Conservation (phyloP, 2,888 invertebrate genomes). For the Drosophila hamatofila region DNA sequence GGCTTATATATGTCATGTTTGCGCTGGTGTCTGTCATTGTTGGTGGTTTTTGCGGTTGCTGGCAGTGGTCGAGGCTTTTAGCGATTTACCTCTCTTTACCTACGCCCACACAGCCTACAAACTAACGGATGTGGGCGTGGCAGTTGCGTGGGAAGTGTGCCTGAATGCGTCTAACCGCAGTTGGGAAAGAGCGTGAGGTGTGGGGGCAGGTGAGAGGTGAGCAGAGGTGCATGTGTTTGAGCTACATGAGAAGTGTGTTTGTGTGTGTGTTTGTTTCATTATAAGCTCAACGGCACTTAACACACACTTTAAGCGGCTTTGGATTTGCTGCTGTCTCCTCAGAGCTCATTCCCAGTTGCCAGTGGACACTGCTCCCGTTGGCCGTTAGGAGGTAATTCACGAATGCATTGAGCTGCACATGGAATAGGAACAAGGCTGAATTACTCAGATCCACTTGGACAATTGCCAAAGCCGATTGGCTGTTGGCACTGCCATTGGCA, state of each 20-base stretch:
- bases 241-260: not conserved
- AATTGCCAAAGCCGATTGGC: slow-evolving; percentile 25
- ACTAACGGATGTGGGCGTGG: slow-evolving; percentile 66
- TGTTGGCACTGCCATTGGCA: slow-evolving; percentile 5
- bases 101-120: slow-evolving; percentile 32
- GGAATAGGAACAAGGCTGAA: slow-evolving; percentile 14
- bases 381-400: slow-evolving; percentile 13
- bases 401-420: slow-evolving; percentile 22
- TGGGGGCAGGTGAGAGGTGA: not conserved
- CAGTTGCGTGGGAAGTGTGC: slow-evolving; percentile 55
- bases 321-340: slow-evolving; percentile 44
- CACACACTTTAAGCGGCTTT: slow-evolving; percentile 77
- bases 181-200: not conserved
- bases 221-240: slow-evolving; percentile 11
- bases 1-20: slow-evolving; percentile 34
- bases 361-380: slow-evolving; percentile 17
- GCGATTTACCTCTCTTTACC: slow-evolving; percentile 47
- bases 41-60: slow-evolving; percentile 71
- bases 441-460: slow-evolving; percentile 58
- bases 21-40: slow-evolving; percentile 54
- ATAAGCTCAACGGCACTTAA: slow-evolving; percentile 74
- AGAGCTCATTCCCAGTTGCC: slow-evolving; percentile 16
- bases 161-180: slow-evolving; percentile 40
- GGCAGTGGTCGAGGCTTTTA: slow-evolving; percentile 60
- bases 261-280: slow-evolving; percentile 59